Conservation (phyloP, 2,797 vertebrate genomes). For the Kryptopterus vitreolus region DNA sequence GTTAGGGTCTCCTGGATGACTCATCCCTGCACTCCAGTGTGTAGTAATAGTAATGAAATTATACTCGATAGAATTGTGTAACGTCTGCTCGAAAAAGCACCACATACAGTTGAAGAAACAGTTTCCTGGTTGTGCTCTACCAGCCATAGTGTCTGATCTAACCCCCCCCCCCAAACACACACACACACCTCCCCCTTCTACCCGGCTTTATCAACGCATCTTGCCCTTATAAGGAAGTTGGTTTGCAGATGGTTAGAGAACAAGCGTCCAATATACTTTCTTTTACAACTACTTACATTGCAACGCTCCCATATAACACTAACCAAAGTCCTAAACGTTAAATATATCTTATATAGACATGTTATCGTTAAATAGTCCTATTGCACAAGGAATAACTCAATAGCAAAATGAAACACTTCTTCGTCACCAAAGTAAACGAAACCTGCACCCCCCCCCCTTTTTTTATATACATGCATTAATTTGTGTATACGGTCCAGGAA, state of each 20-base stretch:
- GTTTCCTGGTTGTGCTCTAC: conserved; percentile 46
- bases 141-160: conserved; percentile 29
- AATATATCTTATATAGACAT: too few relatives aligned
- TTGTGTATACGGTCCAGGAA: too few relatives aligned
- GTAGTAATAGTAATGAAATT: conserved; percentile 9
- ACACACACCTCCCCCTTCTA: neutral
- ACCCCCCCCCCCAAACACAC: neutral
- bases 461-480: too few relatives aligned
- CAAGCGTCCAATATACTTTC: conserved; percentile 17
- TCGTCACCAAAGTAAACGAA: neutral
- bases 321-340: neutral
- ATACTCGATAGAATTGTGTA: neutral
- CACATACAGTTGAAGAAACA: conserved; percentile 29
- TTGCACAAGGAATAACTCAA: neutral
- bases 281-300: neutral
- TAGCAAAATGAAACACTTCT: neutral
- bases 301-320: neutral
- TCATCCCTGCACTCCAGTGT: neutral
- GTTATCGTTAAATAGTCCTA: neutral
- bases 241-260: conserved; percentile 38
- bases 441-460: too few relatives aligned
- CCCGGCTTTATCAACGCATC: conserved; percentile 32
- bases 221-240: conserved; percentile 71
- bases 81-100: neutral
- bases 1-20: neutral